Percentiles rank a stretch among this genome's conserved stretches.
These are phyloP conservation scores for Rhogogaster chlorosoma DNA, from an alignment of 2,888 invertebrate species.

Conservation along the genomic window DNA sequence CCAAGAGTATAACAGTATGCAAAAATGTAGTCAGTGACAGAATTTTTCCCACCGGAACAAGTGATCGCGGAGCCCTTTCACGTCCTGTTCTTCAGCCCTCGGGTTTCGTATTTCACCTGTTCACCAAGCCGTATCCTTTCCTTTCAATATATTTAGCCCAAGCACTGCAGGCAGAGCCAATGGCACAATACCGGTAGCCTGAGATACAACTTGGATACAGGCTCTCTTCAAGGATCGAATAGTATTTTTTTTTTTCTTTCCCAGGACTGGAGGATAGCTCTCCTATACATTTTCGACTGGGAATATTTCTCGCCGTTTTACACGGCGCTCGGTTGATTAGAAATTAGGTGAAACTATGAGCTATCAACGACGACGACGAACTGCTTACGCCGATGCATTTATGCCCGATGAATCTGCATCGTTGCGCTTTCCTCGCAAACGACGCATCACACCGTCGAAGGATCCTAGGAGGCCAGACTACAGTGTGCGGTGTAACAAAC, in stretches of 20 bases:
- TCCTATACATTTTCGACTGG: background rate
- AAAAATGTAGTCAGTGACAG: conserved; percentile 66
- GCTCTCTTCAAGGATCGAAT: conserved; percentile 20
- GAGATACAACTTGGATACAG: conserved; percentile 50
- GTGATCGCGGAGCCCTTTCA: conserved; percentile 61
- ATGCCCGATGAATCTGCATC: background rate
- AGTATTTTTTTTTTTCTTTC: conserved; percentile 10
- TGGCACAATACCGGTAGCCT: conserved; percentile 45
- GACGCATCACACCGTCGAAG: background rate
- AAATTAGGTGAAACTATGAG: background rate
- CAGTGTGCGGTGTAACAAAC: conserved; percentile 15
- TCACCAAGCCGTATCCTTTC: conserved; percentile 56
- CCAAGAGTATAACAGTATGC: conserved; percentile 76
- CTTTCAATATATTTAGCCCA: conserved; percentile 50
- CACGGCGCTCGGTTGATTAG: background rate
- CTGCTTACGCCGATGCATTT: background rate
- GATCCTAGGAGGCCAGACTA: background rate
- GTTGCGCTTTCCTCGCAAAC: background rate
- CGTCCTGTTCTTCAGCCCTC: conserved; percentile 23
- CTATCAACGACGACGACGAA: background rate
- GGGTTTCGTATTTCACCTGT: conserved; percentile 74
- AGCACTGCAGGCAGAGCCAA: background rate
- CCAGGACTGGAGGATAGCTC: conserved; percentile 15
- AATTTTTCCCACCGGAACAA: conserved; percentile 75
- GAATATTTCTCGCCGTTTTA: background rate